Evolutionary conservation across 2,888 invertebrate genomes (phyloP).

Genomic region (Diarsia mendica): DNA sequence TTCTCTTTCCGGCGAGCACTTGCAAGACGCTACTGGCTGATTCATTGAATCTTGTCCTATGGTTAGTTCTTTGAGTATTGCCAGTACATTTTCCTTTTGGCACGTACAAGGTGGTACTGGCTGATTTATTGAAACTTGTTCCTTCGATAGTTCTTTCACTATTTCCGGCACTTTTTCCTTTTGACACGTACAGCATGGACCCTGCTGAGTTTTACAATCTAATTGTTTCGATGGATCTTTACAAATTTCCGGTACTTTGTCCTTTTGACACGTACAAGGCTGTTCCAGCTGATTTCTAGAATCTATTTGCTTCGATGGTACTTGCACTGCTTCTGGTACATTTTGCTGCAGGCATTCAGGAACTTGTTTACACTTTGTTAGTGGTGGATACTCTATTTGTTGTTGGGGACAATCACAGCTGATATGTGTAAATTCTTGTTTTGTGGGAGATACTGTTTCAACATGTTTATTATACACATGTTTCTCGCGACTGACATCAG

Average conservation of each 20-base stretch:
- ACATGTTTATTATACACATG: constrained; percentile 34
- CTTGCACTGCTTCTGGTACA: not conserved
- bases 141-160: not conserved
- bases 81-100: not conserved
- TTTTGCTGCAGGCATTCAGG: not conserved
- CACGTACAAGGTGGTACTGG: not conserved
- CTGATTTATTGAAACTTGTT: not conserved
- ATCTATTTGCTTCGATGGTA: not conserved
- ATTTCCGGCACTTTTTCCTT: not conserved
- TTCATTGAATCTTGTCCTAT: not conserved
- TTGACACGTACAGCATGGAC: not conserved
- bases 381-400: not conserved
- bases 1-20: not conserved
- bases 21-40: constrained; percentile 1
- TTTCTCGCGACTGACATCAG: constrained; percentile 60
- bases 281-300: not conserved
- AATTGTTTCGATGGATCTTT: not conserved
- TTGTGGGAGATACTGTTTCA: constrained; percentile 37
- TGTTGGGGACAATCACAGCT: not conserved
- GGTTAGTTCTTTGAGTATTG: not conserved
- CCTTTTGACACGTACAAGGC: not conserved
- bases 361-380: not conserved
- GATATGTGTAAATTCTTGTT: constrained; percentile 13
- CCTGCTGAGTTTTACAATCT: not conserved
- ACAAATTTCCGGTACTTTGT: not conserved